Evolutionary conservation across 2,888 invertebrate genomes (phyloP).

Genomic region (Heteromurus nitidus): DNA sequence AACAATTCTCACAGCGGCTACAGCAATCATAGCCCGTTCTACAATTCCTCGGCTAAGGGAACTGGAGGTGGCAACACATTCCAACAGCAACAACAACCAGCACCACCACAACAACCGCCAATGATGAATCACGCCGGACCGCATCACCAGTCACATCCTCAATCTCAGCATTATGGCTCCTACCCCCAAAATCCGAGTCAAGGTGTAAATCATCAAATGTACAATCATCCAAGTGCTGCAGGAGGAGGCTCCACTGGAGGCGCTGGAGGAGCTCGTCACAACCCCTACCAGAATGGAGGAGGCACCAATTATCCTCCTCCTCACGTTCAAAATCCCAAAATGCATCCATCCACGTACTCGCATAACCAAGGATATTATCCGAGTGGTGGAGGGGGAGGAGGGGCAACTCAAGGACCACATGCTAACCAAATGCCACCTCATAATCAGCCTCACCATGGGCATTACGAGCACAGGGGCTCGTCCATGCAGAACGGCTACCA

Average conservation of each 20-base stretch:
- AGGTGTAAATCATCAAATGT: slow-evolving; percentile 33
- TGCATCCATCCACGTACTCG: slow-evolving; percentile 51
- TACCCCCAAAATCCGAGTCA: slow-evolving; percentile 41
- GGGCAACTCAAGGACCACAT: slow-evolving; percentile 18
- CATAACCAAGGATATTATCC: slow-evolving; percentile 42
- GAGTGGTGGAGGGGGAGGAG: slow-evolving; percentile 11
- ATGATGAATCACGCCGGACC: slow-evolving; percentile 30
- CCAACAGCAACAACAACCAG: slow-evolving; percentile 53
- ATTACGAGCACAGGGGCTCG: slow-evolving; percentile 50
- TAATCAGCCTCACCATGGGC: slow-evolving; percentile 34
- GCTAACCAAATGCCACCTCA: slow-evolving; percentile 33
- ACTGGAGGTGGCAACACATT: slow-evolving; percentile 29
- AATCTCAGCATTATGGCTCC: slow-evolving; percentile 37
- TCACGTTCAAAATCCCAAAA: slow-evolving; percentile 60
- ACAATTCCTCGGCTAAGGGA: slow-evolving; percentile 29
- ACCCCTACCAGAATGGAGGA: slow-evolving; percentile 51
- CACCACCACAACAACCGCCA: slow-evolving; percentile 49
- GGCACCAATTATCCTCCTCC: slow-evolving; percentile 19
- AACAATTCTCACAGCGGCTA: slow-evolving; percentile 29
- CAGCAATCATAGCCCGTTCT: slow-evolving; percentile 36
- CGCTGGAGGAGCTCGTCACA: slow-evolving; percentile 25
- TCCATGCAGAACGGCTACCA: slow-evolving; percentile 53
- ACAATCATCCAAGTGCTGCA: slow-evolving; percentile 42
- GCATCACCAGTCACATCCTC: slow-evolving; percentile 24
- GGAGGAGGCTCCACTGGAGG: background rate